A percentile compares a stretch with the other conserved stretches of the same genome.
These are phyloP conservation scores for Drosophila truncata DNA, from an alignment of 1,140 invertebrate species.

Conservation along the genomic window DNA sequence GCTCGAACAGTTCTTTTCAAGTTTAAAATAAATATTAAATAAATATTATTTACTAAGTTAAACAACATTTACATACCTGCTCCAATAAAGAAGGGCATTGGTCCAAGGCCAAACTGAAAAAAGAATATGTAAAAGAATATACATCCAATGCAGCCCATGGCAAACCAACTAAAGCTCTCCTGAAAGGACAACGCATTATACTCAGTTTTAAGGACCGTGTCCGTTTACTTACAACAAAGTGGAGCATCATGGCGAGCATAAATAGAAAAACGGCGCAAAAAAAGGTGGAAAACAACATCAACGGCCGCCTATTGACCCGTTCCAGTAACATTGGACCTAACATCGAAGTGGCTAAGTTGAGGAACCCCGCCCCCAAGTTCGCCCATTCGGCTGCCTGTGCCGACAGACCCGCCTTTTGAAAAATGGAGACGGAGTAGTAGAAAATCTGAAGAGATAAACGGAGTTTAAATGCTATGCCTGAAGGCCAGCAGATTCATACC, in stretches of 20 bases:
- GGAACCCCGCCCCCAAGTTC: constrained; percentile 89
- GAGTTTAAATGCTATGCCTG: neutral
- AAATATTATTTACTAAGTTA: neutral
- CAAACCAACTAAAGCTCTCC: constrained; percentile 88
- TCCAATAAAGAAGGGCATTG: constrained; percentile 94
- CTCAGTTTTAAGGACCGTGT: accelerated
- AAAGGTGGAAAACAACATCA: constrained; percentile 87
- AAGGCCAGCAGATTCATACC: accelerated
- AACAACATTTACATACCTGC: constrained; percentile 66
- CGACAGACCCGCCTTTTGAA: constrained; percentile 87
- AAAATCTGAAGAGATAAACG: constrained; percentile 87
- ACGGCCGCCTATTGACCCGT: constrained; percentile 86
- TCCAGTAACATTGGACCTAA: constrained; percentile 87
- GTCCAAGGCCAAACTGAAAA: constrained; percentile 93
- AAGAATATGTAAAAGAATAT: constrained; percentile 91
- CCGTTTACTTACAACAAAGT: constrained; percentile 86
- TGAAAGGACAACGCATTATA: constrained; percentile 61
- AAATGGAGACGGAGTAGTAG: constrained; percentile 91
- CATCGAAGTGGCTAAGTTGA: constrained; percentile 89
- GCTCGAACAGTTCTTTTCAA: constrained; percentile 92
- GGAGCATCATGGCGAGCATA: constrained; percentile 86
- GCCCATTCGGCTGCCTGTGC: constrained; percentile 87
- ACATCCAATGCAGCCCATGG: constrained; percentile 88
- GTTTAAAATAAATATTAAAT: neutral
- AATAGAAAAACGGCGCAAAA: constrained; percentile 86